Percentiles rank a stretch among this genome's conserved stretches.
Conservation (phyloP, 2,888 invertebrate species). For the Biston stratarius region DNA sequence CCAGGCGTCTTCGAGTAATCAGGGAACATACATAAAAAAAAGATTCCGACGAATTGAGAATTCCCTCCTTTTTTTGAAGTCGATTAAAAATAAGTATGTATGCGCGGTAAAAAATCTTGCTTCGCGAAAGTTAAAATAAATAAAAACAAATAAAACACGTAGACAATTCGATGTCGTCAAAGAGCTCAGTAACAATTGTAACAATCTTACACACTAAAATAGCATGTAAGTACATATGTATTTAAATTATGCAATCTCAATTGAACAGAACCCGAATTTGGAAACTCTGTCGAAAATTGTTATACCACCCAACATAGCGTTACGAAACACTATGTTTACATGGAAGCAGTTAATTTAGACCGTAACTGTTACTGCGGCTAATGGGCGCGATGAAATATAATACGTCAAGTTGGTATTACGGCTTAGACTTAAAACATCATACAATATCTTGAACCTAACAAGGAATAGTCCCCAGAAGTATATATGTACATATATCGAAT, state of each 20-base stretch:
- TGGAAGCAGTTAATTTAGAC: slow-evolving; percentile 38
- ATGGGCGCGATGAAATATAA: slow-evolving; percentile 32
- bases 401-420: neutral
- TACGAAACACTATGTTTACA: slow-evolving; percentile 21
- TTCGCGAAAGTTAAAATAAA: too few species aligned
- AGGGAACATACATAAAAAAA: too few species aligned
- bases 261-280: slow-evolving; percentile 21
- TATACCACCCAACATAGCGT: slow-evolving; percentile 21
- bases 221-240: neutral
- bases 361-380: slow-evolving; percentile 29
- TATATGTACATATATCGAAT: too few species aligned
- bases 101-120: too few species aligned
- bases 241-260: slow-evolving; percentile 20
- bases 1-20: too few species aligned
- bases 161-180: neutral
- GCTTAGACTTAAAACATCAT: neutral
- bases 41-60: too few species aligned
- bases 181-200: neutral
- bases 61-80: too few species aligned
- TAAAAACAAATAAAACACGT: neutral
- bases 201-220: neutral
- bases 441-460: slow-evolving; percentile 2
- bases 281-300: slow-evolving; percentile 30
- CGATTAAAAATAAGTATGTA: too few species aligned
- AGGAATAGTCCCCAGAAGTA: too few species aligned